A percentile compares a stretch with the other conserved stretches of the same genome.
Evolutionary conservation across 2,888 invertebrate genomes (phyloP).

Genomic region (Sclerodermus sp.): DNA sequence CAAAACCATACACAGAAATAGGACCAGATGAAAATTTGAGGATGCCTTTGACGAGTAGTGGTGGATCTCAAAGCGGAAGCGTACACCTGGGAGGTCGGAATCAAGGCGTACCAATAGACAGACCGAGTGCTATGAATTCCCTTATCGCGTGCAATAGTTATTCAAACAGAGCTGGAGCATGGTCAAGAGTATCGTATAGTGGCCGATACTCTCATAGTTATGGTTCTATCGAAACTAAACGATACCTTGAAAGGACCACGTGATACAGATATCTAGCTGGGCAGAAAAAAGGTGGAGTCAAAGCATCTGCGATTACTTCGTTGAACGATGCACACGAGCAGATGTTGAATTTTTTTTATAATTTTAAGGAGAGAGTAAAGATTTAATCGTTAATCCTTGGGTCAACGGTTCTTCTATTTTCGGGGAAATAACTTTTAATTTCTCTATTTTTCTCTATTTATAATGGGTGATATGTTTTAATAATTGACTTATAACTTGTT

Average conservation of each 20-base stretch:
- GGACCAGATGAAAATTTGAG: constrained; percentile 41
- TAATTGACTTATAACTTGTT: too few relatives aligned
- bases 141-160: constrained; percentile 76
- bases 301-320: too few relatives aligned
- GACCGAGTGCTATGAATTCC: constrained; percentile 75
- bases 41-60: constrained; percentile 43
- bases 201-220: constrained; percentile 63
- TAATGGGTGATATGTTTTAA: too few relatives aligned
- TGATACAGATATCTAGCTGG: constrained; percentile 33
- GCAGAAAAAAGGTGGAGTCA: background rate
- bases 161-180: constrained; percentile 67
- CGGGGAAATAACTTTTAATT: background rate
- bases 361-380: background rate
- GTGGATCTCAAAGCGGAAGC: constrained; percentile 36
- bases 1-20: constrained; percentile 55
- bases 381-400: too few relatives aligned
- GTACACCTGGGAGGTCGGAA: constrained; percentile 19
- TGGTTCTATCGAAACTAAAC: constrained; percentile 58
- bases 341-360: too few relatives aligned
- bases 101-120: constrained; percentile 66
- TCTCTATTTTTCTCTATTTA: too few relatives aligned
- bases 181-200: constrained; percentile 60
- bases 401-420: background rate
- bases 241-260: constrained; percentile 51
- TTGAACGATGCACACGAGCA: too few relatives aligned